Percentiles rank a stretch among this genome's conserved stretches.
Evolutionary conservation across 1,140 invertebrate species (phyloP).

Genomic region (Heliothis subflexa): DNA sequence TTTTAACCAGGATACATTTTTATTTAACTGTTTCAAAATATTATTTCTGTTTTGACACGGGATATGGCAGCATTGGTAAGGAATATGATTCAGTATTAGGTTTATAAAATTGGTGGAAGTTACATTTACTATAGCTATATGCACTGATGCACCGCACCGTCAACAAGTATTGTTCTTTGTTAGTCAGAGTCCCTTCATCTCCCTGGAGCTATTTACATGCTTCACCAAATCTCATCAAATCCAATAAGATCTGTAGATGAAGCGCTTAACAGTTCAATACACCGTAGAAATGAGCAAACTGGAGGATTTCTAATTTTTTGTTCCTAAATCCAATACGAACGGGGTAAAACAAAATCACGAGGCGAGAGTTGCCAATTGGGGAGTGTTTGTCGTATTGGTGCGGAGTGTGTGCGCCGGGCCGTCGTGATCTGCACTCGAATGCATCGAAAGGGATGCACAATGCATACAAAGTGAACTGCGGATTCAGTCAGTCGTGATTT

Average conservation of each 20-base stretch:
- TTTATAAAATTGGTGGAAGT: too few relatives aligned
- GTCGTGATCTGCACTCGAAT: slow-evolving; percentile 63
- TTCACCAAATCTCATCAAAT: slow-evolving; percentile 4
- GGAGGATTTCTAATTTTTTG: slow-evolving; percentile 8
- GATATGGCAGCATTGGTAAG: too few relatives aligned
- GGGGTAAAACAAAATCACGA: slow-evolving; percentile 65
- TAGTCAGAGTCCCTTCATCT: too few relatives aligned
- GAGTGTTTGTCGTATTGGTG: slow-evolving; percentile 73
- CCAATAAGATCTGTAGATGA: slow-evolving; percentile 21
- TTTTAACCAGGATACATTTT: too few relatives aligned
- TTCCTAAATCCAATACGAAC: slow-evolving; percentile 56
- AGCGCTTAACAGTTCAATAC: slow-evolving; percentile 36
- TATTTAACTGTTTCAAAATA: too few relatives aligned
- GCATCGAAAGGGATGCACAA: slow-evolving; percentile 64
- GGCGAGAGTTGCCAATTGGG: slow-evolving; percentile 68
- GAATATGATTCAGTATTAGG: too few relatives aligned
- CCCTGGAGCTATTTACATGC: too few relatives aligned
- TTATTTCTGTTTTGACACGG: too few relatives aligned
- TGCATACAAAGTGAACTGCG: slow-evolving; percentile 73
- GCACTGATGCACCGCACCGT: too few relatives aligned
- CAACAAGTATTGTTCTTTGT: too few relatives aligned
- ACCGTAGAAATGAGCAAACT: slow-evolving; percentile 26
- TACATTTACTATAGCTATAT: too few relatives aligned
- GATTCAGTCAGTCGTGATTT: slow-evolving; percentile 70
- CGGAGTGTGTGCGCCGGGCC: slow-evolving; percentile 52